Percentiles rank a stretch among this genome's conserved stretches.
Conservation (phyloP, 2,113 vertebrate species). For the Sorex fumeus region DNA sequence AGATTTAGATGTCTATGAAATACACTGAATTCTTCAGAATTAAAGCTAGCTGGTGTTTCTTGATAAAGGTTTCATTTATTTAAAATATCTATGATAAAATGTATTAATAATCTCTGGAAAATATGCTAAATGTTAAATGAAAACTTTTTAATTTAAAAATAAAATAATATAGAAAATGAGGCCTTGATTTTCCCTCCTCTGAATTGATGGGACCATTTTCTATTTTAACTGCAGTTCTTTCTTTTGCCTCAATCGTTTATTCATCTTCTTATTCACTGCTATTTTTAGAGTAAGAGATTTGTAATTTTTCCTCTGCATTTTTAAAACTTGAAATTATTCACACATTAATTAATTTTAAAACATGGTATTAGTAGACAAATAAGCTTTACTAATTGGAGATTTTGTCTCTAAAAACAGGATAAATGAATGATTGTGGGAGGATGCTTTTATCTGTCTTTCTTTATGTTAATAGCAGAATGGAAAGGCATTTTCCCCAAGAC, state of each 20-base stretch:
- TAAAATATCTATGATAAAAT: slow-evolving; percentile 57
- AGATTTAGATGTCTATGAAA: slow-evolving; percentile 61
- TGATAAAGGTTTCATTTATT: slow-evolving; percentile 27
- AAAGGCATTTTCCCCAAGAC: slow-evolving; percentile 23
- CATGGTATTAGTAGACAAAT: slow-evolving; percentile 39
- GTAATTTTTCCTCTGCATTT: slow-evolving; percentile 63
- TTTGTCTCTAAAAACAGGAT: slow-evolving; percentile 41
- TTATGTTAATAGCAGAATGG: slow-evolving; percentile 33
- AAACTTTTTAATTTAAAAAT: slow-evolving; percentile 37
- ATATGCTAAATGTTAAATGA: slow-evolving; percentile 17
- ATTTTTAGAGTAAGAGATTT: slow-evolving; percentile 66
- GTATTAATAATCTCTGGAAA: slow-evolving; percentile 37
- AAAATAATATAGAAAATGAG: slow-evolving; percentile 31
- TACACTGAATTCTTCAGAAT: slow-evolving; percentile 54
- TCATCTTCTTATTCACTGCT: slow-evolving; percentile 75
- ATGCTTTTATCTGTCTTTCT: slow-evolving; percentile 17
- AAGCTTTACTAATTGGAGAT: slow-evolving; percentile 35
- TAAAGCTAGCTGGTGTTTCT: slow-evolving; percentile 30
- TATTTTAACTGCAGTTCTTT: slow-evolving; percentile 27
- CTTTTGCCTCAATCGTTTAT: slow-evolving; percentile 52
- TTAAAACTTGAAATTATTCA: slow-evolving; percentile 68
- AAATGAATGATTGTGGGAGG: slow-evolving; percentile 65
- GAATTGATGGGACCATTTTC: slow-evolving; percentile 26
- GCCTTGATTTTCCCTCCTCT: not conserved
- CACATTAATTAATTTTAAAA: slow-evolving; percentile 34